These are phyloP conservation scores for Lymantria dispar DNA, from an alignment of 2,888 invertebrate species.

Conservation along the genomic window DNA sequence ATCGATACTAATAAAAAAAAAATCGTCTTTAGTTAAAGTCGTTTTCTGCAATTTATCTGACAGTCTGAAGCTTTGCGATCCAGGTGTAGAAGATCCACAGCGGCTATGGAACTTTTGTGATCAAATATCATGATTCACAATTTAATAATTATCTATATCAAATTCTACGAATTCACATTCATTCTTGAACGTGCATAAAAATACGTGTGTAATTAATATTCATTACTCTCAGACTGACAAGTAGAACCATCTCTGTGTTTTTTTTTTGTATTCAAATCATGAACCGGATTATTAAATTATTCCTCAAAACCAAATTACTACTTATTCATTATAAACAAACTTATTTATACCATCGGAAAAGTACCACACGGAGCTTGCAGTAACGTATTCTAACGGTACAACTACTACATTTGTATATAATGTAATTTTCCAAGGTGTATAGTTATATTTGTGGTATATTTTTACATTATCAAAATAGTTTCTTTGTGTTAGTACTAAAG, in stretches of 20 bases:
- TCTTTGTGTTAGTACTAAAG: conserved; percentile 32
- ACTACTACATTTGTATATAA: conserved; percentile 3
- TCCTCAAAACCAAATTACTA: conserved; percentile 35
- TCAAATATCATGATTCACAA: too few species aligned
- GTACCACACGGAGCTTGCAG: not conserved
- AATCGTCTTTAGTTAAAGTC: too few species aligned
- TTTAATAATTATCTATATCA: too few species aligned
- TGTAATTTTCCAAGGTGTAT: not conserved
- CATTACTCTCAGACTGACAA: conserved; percentile 25
- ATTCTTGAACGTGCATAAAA: not conserved
- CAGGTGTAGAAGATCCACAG: too few species aligned
- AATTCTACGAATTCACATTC: too few species aligned
- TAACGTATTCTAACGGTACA: not conserved
- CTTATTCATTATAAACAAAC: conserved; percentile 29
- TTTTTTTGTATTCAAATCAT: conserved; percentile 22
- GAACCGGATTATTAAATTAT: conserved; percentile 38
- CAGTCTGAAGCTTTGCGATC: too few species aligned
- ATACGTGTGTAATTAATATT: conserved; percentile 17
- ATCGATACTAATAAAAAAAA: too few species aligned
- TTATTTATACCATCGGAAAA: conserved; percentile 1
- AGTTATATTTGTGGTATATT: conserved; percentile 15
- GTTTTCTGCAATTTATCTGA: too few species aligned
- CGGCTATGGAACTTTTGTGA: too few species aligned
- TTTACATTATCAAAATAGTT: conserved; percentile 34
- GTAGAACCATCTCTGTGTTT: conserved; percentile 26